Evolutionary conservation across 2,797 vertebrate species (phyloP).

Genomic region (Acipenser ruthenus): DNA sequence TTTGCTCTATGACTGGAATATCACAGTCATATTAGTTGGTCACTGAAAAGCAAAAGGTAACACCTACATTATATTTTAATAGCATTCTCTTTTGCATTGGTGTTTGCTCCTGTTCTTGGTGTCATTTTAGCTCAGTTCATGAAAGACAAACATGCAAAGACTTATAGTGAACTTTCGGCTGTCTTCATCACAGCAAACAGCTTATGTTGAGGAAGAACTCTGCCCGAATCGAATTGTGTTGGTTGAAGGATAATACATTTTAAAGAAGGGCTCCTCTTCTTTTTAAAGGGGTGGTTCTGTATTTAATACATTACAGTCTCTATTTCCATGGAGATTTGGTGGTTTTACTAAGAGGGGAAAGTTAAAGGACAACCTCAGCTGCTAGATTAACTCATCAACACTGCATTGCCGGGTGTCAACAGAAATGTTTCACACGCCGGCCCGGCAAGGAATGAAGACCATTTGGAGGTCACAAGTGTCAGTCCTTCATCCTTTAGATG

Average conservation of each 20-base stretch:
- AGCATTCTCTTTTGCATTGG: neutral
- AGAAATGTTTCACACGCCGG: constrained; percentile 71
- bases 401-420: constrained; percentile 73
- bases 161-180: constrained; percentile 23
- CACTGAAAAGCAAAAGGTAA: too few species aligned
- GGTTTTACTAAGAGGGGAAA: constrained; percentile 36
- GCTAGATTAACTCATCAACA: constrained; percentile 78
- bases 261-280: constrained; percentile 19
- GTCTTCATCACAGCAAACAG: constrained; percentile 33
- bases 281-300: constrained; percentile 7
- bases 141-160: constrained; percentile 21
- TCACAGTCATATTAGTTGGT: constrained; percentile 9
- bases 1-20: constrained; percentile 25
- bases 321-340: constrained; percentile 37
- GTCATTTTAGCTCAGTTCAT: constrained; percentile 12
- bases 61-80: too few species aligned
- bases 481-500: constrained; percentile 61
- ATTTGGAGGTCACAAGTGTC: constrained; percentile 66
- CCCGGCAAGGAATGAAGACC: constrained; percentile 68
- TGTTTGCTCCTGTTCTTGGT: constrained; percentile 7
- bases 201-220: constrained; percentile 17
- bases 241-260: neutral
- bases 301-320: neutral
- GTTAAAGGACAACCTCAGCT: constrained; percentile 68
- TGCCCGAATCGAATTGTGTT: constrained; percentile 12